Evolutionary conservation across 2,888 invertebrate species (phyloP), one percentile per base, ranked within the genome.

Genomic region (Diaperis boleti): DNA sequence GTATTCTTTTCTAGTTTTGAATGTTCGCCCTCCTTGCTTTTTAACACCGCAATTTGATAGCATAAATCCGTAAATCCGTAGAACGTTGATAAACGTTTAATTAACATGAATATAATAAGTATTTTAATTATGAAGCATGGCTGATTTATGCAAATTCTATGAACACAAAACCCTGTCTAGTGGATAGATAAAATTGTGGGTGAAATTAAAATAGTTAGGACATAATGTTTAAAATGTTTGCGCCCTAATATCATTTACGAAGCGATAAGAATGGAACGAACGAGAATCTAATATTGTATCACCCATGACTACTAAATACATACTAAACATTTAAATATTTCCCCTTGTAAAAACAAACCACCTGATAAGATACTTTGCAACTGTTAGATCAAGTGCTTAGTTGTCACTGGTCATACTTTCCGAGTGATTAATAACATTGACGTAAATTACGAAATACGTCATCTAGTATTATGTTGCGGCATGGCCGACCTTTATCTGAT

Each of bases 151-250:
- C 49, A n/a, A n/a, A n/a, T 49, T 59, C 49, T 57, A 42, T 42
- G 59, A 59, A 59, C 59, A 59, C 42, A 52, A 59, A 59, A 59
- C 50, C 50, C 52, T 59, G 52, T 59, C 50, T 42, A 47, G 52
- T 59, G 47, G 31, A 49, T 62, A 64, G 64, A 68, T 64, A 71
- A 72, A 70, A 70, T 69, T 68, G 68, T 69, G 72, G 71, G 72
- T 69, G 69, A 73, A 74, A 73, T 74, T 72, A 70, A 73, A 73
- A 74, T 73, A 73, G 71, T 71, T 72, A 56, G 52, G 57, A 60
- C 65, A 42, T 52, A 60, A 66, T 59, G 65, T 65, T 70, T 66
- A 65, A 65, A 62, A 62, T 29, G 44, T 42, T 59, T 35, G 59
- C 62, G 50, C 64, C 67, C 67, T 59, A 63, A 54, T 57, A 35